Evolutionary conservation across 2,888 invertebrate genomes (phyloP), one percentile per base, ranked within the genome.

Genomic region (Drosophila ezoana): DNA sequence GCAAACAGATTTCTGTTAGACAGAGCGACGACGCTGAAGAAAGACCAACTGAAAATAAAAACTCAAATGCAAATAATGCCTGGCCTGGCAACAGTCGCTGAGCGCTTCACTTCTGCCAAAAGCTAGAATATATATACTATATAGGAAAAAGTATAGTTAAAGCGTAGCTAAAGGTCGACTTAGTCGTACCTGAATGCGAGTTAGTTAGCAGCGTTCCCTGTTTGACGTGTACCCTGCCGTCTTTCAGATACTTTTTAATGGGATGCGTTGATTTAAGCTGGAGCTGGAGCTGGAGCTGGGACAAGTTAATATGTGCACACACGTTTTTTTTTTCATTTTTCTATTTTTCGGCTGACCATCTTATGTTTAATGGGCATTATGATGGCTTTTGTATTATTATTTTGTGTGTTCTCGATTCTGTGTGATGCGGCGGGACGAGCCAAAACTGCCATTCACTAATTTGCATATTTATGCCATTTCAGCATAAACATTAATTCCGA

Each of bases 391-490:
- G 61, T 72, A 41, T 81, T 61, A 61, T 64, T 65, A 62, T 61
- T 58, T 37, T 52, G 58, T 63, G 49, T 71, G 62, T 72, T 84
- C 81, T 76, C 63, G 63, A 83, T 85, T 79, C 72, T 75, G 51
- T 66, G 68, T 28, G 43, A 53, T 43, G 66, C 52, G 67, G 37
- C n/a, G 66, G 72, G 84, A 70, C 72, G 69, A 66, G 67, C 68
- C 56, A 51, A 53, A 53, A 62, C 72, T 67, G 89, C 88, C 87
- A 90, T 87, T 87, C 87, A 89, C 87, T 90, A 80, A 87, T 87
- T 90, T 89, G 86, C 87, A 87, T 86, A 86, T 74, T 80, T 82
- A 81, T 79, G 77, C 76, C 73, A 82, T 80, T 82, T 84, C 73
- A 76, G 82, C 85, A 84, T 85, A 80, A 80, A 48, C 82, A 80